Conservation (phyloP, 2,888 invertebrate species). For the Pterobdella sp. region DNA sequence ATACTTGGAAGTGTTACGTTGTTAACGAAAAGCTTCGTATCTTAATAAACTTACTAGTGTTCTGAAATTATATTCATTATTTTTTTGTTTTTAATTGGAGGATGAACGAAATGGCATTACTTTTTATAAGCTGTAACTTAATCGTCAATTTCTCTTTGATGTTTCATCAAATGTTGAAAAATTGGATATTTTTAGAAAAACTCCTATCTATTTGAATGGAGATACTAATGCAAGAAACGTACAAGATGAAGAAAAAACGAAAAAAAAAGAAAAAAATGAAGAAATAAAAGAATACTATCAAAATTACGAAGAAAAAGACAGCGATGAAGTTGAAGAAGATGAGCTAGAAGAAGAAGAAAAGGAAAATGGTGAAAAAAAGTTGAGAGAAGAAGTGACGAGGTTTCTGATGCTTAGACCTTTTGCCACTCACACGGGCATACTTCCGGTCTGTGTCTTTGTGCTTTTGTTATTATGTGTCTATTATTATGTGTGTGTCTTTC, state of each 20-base stretch:
- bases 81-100: too few relatives aligned
- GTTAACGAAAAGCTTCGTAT: too few relatives aligned
- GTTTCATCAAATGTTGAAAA: too few relatives aligned
- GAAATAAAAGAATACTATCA: not conserved
- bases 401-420: constrained; percentile 2
- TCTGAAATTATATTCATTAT: too few relatives aligned
- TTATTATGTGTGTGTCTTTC: too few relatives aligned
- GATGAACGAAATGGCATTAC: too few relatives aligned
- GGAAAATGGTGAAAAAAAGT: not conserved
- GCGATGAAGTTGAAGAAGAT: not conserved
- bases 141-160: too few relatives aligned
- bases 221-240: not conserved
- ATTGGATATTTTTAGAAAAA: not conserved
- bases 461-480: constrained; percentile 6
- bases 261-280: not conserved
- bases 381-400: constrained; percentile 1
- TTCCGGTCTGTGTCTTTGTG: not conserved
- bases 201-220: not conserved
- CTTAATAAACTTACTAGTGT: too few relatives aligned
- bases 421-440: not conserved
- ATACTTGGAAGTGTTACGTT: too few relatives aligned
- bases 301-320: not conserved
- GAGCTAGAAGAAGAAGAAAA: not conserved
- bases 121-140: too few relatives aligned
- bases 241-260: not conserved